Evolutionary conservation across 2,113 vertebrate species (phyloP).

Genomic region (Platichthys flesus): DNA sequence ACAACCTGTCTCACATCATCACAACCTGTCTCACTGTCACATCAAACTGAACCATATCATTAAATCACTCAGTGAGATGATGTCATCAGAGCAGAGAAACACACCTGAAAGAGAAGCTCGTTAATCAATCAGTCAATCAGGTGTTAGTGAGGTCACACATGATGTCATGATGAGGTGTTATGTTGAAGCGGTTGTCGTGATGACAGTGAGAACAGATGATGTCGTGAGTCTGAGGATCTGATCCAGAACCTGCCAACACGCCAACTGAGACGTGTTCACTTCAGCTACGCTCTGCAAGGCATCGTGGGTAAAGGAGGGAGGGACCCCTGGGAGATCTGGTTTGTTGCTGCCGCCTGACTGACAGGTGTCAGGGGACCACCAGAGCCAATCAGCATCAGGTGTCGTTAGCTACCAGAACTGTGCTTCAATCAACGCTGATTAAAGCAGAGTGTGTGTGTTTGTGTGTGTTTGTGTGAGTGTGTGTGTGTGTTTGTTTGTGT

Average conservation of each 20-base stretch:
- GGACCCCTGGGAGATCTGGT: slow-evolving; percentile 17
- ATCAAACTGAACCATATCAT: no score
- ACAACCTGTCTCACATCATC: no score
- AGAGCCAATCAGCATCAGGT: slow-evolving; percentile 62
- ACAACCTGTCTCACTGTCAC: no score
- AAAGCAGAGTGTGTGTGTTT: slow-evolving; percentile 41
- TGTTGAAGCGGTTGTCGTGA: not conserved
- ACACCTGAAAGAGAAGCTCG: slow-evolving; percentile 49
- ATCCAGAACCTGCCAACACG: not conserved
- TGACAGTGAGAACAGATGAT: not conserved
- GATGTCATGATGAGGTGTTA: not conserved
- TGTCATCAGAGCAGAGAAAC: not conserved
- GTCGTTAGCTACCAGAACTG: slow-evolving; percentile 47
- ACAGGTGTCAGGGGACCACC: slow-evolving; percentile 48
- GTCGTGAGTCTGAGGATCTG: not conserved
- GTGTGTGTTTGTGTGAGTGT: slow-evolving; percentile 8
- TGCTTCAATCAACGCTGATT: slow-evolving; percentile 67
- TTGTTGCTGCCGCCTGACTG: slow-evolving; percentile 61
- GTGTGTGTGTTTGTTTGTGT: slow-evolving; percentile 17
- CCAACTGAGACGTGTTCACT: slow-evolving; percentile 20
- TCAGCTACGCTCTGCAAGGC: slow-evolving; percentile 48
- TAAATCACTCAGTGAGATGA: not conserved
- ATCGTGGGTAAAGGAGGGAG: slow-evolving; percentile 18
- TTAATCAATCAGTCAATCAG: not conserved
- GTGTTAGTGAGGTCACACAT: slow-evolving; percentile 13